These are phyloP conservation scores for Lucinisca nassula DNA, from an alignment of 2,888 invertebrate species.

Conservation along the genomic window DNA sequence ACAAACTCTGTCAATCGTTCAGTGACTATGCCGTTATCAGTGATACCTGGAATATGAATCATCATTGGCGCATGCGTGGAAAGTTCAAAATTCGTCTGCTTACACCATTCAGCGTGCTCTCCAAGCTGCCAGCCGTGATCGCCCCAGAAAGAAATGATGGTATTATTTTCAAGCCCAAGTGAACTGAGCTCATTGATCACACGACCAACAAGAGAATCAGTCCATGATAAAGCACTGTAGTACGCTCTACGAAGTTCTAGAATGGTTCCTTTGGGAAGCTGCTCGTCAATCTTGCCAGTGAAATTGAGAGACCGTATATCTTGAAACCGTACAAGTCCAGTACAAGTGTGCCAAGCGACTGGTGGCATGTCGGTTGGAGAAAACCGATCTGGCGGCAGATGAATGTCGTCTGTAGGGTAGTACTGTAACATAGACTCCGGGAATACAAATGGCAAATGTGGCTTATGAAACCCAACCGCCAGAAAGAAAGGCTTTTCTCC, in stretches of 20 bases:
- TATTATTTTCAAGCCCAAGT: constrained; percentile 68
- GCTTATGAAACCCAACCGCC: not conserved
- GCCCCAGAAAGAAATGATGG: constrained; percentile 54
- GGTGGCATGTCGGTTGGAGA: constrained; percentile 88
- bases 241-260: constrained; percentile 69
- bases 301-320: constrained; percentile 69
- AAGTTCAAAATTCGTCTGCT: constrained; percentile 75
- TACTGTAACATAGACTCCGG: not conserved
- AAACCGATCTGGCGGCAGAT: constrained; percentile 90
- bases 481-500: constrained; percentile 91
- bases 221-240: constrained; percentile 69
- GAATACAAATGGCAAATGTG: not conserved
- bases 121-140: not conserved
- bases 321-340: constrained; percentile 65
- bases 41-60: constrained; percentile 70
- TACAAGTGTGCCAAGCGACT: constrained; percentile 75
- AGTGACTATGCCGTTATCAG: constrained; percentile 57
- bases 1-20: constrained; percentile 72
- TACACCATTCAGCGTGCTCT: not conserved
- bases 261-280: constrained; percentile 69
- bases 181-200: constrained; percentile 63
- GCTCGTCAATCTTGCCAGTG: constrained; percentile 71
- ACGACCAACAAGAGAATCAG: constrained; percentile 67
- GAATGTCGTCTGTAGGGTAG: not conserved
- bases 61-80: constrained; percentile 78